These are phyloP conservation scores for Macropis europaea DNA, from an alignment of 2,888 invertebrate genomes.

Conservation along the genomic window DNA sequence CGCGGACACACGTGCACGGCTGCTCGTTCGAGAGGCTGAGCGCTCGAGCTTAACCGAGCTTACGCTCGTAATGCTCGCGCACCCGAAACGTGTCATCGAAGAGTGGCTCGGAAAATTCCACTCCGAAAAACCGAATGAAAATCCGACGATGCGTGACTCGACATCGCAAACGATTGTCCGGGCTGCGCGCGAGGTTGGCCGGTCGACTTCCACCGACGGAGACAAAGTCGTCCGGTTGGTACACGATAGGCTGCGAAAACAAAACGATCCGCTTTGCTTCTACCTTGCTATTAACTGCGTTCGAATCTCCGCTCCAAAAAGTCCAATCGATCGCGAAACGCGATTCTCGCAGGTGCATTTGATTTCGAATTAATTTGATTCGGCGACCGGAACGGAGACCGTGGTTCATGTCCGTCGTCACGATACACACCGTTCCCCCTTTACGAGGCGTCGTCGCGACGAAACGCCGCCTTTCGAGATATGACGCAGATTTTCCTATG, in stretches of 20 bases:
- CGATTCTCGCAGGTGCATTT: too few species aligned
- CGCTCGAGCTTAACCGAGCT: conserved; percentile 31
- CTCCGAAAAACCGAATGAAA: conserved; percentile 54
- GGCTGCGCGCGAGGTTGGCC: conserved; percentile 10
- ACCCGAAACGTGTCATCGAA: conserved; percentile 26
- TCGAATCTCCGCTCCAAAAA: too few species aligned
- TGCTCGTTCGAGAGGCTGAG: conserved; percentile 2
- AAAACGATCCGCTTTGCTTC: too few species aligned
- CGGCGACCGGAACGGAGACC: too few species aligned
- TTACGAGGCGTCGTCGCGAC: too few species aligned
- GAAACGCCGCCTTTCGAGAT: not conserved
- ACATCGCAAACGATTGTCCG: conserved; percentile 52
- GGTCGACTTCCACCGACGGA: conserved; percentile 38
- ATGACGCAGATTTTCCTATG: conserved; percentile 27
- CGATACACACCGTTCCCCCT: too few species aligned
- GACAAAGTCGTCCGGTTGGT: conserved; percentile 47
- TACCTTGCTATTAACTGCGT: too few species aligned
- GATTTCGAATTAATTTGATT: not conserved
- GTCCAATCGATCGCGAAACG: too few species aligned
- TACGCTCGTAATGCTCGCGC: conserved; percentile 15
- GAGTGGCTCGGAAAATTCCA: conserved; percentile 52
- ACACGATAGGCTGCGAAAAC: too few species aligned
- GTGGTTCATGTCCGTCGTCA: too few species aligned
- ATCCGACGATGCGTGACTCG: conserved; percentile 52
- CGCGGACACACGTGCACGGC: not conserved